Conservation (phyloP, 2,888 invertebrate genomes). For the Tethea ocularis region DNA sequence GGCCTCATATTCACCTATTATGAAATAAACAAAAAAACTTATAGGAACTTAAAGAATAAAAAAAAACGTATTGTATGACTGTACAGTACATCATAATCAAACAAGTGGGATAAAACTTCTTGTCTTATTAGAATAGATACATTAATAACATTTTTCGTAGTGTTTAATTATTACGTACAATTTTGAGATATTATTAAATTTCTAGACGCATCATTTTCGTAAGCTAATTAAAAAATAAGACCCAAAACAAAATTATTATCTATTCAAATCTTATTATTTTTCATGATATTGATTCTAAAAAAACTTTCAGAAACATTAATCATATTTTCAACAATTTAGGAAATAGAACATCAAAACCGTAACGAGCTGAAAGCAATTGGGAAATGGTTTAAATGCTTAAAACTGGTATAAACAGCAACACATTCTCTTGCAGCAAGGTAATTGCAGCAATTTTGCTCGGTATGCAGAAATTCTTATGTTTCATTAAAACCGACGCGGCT, state of each 20-base stretch:
- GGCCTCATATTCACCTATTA: background rate
- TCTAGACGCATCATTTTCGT: rapidly evolving
- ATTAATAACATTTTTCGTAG: background rate
- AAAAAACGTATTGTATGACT: background rate
- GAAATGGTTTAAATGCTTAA: background rate
- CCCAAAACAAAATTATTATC: background rate
- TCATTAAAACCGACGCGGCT: slow-evolving; percentile 9
- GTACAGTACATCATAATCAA: background rate
- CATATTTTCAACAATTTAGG: background rate
- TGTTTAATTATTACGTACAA: too few relatives aligned
- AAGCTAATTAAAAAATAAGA: background rate
- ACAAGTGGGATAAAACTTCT: too few relatives aligned
- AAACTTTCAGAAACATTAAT: too few relatives aligned
- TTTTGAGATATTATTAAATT: too few relatives aligned
- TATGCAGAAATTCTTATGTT: slow-evolving; percentile 22
- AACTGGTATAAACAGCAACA: background rate
- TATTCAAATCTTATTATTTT: background rate
- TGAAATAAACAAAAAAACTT: background rate
- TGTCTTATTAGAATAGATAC: background rate
- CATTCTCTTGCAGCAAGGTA: slow-evolving; percentile 18
- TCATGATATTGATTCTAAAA: too few relatives aligned
- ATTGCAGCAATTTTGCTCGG: slow-evolving; percentile 19
- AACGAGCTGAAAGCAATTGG: background rate
- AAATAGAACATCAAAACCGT: background rate
- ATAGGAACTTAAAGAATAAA: background rate